Evolutionary conservation across 2,113 vertebrate species (phyloP).

Genomic region (Mystacornis crossleyi): DNA sequence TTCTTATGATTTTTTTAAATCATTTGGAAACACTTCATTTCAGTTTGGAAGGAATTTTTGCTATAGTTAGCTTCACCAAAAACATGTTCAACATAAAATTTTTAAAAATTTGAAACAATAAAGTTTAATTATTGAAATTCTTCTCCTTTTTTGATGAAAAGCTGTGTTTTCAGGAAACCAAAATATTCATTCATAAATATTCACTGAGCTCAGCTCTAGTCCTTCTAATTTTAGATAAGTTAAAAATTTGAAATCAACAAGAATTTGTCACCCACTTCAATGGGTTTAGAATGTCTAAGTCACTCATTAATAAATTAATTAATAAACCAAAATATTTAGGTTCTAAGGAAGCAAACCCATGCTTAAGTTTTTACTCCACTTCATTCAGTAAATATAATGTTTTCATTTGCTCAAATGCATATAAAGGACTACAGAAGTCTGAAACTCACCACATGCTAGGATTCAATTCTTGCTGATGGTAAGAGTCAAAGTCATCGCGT

Average conservation of each 20-base stretch:
- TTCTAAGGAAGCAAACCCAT: background rate
- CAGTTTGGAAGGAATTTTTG: background rate
- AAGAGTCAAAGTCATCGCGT: slow-evolving; percentile 96
- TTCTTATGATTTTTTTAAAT: background rate
- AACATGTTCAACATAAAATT: background rate
- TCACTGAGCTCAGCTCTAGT: background rate
- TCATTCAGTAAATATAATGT: background rate
- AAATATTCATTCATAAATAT: background rate
- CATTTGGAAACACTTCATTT: background rate
- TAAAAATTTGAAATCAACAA: background rate
- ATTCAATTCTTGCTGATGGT: slow-evolving; percentile 87
- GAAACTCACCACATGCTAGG: slow-evolving; percentile 89
- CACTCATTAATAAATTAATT: background rate
- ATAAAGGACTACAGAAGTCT: background rate
- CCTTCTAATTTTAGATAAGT: background rate
- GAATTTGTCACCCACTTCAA: background rate
- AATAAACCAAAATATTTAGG: background rate
- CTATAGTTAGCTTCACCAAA: background rate
- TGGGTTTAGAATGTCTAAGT: background rate
- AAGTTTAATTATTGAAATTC: background rate
- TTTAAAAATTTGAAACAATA: background rate
- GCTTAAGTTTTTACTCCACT: background rate
- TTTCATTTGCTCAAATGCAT: background rate
- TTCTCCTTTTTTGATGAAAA: background rate
- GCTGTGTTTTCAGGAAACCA: background rate